Evolutionary conservation across 92 coral and sea anemone species (phyloP).

Genomic region (Umimayanthus chanpuru): DNA sequence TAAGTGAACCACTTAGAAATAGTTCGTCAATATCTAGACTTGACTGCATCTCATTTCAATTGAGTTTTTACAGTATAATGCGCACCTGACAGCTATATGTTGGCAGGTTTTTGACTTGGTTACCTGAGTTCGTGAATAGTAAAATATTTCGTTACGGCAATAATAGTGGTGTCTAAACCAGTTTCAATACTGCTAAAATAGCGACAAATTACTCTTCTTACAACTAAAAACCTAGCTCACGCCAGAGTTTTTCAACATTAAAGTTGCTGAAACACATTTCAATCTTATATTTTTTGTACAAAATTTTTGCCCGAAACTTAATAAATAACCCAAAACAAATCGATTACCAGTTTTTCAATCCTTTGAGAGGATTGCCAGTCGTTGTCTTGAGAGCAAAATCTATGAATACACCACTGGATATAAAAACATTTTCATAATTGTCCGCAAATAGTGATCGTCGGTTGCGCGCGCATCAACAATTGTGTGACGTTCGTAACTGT

Average conservation of each 20-base stretch:
- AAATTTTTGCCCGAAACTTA: background rate
- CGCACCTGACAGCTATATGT: background rate
- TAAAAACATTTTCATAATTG: background rate
- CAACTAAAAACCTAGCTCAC: too few relatives aligned
- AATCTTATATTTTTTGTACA: too few relatives aligned
- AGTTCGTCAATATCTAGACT: too few relatives aligned
- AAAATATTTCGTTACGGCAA: too few relatives aligned
- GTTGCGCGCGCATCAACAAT: conserved; percentile 36
- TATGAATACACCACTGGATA: background rate
- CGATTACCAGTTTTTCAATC: background rate
- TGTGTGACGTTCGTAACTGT: conserved; percentile 11
- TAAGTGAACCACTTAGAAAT: too few relatives aligned
- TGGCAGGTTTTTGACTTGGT: background rate
- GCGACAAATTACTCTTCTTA: too few relatives aligned
- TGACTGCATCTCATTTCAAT: background rate
- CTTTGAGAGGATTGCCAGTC: background rate
- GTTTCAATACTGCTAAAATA: too few relatives aligned
- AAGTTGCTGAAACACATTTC: too few relatives aligned
- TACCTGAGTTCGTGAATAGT: background rate
- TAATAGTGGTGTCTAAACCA: too few relatives aligned
- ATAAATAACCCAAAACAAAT: background rate
- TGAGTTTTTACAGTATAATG: background rate
- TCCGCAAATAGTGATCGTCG: background rate
- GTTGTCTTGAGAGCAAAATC: background rate
- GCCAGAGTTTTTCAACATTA: too few relatives aligned